Conservation (phyloP, 1,140 invertebrate genomes). For the Calliopsis andreniformis region DNA sequence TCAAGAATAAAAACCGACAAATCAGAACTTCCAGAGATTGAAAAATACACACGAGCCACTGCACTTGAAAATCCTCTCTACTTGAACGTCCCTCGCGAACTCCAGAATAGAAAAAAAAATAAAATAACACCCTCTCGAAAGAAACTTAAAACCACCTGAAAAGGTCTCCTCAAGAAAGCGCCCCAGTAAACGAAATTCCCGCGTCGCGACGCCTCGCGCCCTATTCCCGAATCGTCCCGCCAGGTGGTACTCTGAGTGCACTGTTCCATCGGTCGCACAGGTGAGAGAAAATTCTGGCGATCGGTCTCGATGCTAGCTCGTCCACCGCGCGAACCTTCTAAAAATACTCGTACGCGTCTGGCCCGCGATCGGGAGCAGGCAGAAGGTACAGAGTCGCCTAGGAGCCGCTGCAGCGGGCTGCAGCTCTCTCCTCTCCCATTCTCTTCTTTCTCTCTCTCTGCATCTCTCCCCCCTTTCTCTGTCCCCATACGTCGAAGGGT, state of each 20-base stretch:
- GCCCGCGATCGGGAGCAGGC: conserved; percentile 25
- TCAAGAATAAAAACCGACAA: too few relatives aligned
- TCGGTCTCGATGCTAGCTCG: conserved; percentile 22
- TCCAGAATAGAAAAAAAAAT: too few relatives aligned
- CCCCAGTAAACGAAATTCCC: conserved; percentile 22
- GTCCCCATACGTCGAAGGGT: conserved; percentile 1
- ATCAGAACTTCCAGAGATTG: too few relatives aligned
- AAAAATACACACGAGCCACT: too few relatives aligned
- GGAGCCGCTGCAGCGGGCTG: conserved; percentile 52
- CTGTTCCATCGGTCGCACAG: conserved; percentile 6
- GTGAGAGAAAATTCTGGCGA: conserved; percentile 35
- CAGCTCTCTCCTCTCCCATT: conserved; percentile 43
- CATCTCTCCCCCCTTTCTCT: conserved; percentile 26
- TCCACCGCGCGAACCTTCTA: conserved; percentile 37
- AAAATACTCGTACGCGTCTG: conserved; percentile 55
- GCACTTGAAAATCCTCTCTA: too few relatives aligned
- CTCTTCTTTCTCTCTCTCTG: conserved; percentile 21
- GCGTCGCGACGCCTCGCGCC: background rate
- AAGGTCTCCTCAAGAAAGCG: too few relatives aligned
- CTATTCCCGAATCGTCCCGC: background rate
- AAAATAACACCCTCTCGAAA: too few relatives aligned
- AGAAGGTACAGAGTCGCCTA: conserved; percentile 54
- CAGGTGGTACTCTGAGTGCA: conserved; percentile 45
- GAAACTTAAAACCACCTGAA: too few relatives aligned
- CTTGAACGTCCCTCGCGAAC: too few relatives aligned